Evolutionary conservation across 2,113 vertebrate species (phyloP).

Genomic region (Barbus barbus): DNA sequence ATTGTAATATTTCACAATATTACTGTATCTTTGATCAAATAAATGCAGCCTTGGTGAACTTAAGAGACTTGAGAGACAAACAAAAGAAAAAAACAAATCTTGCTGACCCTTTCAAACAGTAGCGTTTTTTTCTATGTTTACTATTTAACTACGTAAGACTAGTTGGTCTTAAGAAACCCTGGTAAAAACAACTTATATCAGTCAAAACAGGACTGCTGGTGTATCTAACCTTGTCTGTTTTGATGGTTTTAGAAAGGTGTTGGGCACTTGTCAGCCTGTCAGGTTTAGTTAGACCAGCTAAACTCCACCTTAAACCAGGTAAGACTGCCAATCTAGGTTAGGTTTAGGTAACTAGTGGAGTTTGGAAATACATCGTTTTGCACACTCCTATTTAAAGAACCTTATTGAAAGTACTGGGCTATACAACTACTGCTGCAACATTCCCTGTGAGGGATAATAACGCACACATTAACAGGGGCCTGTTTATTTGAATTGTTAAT

Average conservation of each 20-base stretch:
- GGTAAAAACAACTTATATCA: neutral
- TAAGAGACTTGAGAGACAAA: neutral
- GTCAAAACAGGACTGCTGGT: neutral
- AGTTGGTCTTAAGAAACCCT: neutral
- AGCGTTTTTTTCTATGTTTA: neutral
- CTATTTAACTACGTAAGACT: neutral
- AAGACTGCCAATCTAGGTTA: neutral
- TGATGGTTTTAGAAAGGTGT: neutral
- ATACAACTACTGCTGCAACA: neutral
- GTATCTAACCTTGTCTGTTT: neutral
- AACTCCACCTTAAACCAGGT: neutral
- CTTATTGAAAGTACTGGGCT: neutral
- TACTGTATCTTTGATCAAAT: neutral
- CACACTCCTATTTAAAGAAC: neutral
- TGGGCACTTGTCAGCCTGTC: no score
- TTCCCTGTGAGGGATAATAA: neutral
- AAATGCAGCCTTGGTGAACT: neutral
- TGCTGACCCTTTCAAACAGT: no score
- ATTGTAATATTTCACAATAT: neutral
- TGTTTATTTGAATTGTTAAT: slow-evolving; percentile 62
- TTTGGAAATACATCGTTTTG: neutral
- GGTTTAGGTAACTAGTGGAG: neutral
- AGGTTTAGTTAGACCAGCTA: neutral
- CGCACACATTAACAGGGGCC: neutral
- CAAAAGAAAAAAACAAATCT: no score